Conservation (phyloP, 1,140 invertebrate species). For the Schlechtendalia chinensis region DNA sequence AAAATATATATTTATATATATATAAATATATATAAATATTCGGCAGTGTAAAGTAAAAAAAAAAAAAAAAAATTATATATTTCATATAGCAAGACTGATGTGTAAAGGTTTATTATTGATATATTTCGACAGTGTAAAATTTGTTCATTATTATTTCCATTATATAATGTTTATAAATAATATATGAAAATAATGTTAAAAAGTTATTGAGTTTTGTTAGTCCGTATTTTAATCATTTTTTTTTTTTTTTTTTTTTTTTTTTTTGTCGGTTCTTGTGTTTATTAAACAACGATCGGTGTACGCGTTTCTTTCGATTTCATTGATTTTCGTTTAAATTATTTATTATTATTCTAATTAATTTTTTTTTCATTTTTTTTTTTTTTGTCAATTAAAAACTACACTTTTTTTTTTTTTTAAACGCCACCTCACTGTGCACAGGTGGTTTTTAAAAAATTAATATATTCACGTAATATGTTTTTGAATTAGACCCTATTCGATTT, state of each 20-base stretch:
- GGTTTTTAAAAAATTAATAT: too few species aligned
- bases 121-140: slow-evolving; percentile 46
- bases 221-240: slow-evolving; percentile 25
- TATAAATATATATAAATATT: background rate
- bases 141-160: slow-evolving; percentile 39
- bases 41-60: slow-evolving; percentile 31
- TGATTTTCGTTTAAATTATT: background rate
- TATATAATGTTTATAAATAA: slow-evolving; percentile 40
- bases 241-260: slow-evolving; percentile 32
- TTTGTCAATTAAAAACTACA: too few species aligned
- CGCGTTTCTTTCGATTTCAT: too few species aligned
- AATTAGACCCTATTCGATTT: slow-evolving; percentile 37
- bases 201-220: slow-evolving; percentile 41
- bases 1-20: too few species aligned
- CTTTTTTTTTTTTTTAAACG: too few species aligned
- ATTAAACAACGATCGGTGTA: slow-evolving; percentile 7
- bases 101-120: slow-evolving; percentile 31
- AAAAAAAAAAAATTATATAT: slow-evolving; percentile 29
- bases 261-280: too few species aligned
- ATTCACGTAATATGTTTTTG: background rate
- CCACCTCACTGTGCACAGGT: too few species aligned
- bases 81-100: slow-evolving; percentile 48
- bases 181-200: slow-evolving; percentile 43
- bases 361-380: too few species aligned
- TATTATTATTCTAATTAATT: slow-evolving; percentile 2